Evolutionary conservation across 2,113 vertebrate genomes (phyloP).

Genomic region (Hippocampus barbouri): DNA sequence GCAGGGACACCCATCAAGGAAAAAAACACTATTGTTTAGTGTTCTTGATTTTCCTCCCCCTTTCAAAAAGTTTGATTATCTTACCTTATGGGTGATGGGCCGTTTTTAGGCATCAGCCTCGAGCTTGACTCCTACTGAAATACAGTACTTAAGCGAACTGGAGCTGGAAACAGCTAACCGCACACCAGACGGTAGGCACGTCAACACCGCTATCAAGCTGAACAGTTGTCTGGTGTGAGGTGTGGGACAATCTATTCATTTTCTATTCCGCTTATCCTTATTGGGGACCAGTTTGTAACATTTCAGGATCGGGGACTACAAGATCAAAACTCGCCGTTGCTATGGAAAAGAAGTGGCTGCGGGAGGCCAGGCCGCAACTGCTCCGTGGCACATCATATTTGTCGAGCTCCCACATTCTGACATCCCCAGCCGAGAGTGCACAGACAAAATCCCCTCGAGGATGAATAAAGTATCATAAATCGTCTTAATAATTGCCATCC

Average conservation of each 20-base stretch:
- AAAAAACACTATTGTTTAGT: not conserved
- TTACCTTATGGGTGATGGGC: not conserved
- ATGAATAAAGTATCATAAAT: not conserved
- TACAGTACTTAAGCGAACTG: not conserved
- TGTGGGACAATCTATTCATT: not conserved
- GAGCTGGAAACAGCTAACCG: not conserved
- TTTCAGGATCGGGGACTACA: not conserved
- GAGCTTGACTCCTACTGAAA: not conserved
- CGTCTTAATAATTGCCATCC: not conserved
- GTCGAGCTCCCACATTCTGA: not conserved
- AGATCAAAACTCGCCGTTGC: not conserved
- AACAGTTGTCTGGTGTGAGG: not conserved
- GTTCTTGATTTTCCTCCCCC: not conserved
- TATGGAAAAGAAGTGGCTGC: not conserved
- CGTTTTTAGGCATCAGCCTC: not conserved
- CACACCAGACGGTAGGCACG: not conserved
- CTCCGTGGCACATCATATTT: not conserved
- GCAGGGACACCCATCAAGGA: too few species aligned
- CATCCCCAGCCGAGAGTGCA: not conserved
- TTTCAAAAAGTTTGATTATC: not conserved
- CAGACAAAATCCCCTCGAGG: not conserved
- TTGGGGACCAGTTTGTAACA: too few species aligned
- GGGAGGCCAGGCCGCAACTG: not conserved
- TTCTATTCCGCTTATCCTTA: not conserved
- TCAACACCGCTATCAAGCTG: not conserved